A percentile compares a stretch with the other conserved stretches of the same genome.
These are phyloP conservation scores for Neogale vison DNA, from an alignment of 2,113 vertebrate genomes.

Conservation along the genomic window DNA sequence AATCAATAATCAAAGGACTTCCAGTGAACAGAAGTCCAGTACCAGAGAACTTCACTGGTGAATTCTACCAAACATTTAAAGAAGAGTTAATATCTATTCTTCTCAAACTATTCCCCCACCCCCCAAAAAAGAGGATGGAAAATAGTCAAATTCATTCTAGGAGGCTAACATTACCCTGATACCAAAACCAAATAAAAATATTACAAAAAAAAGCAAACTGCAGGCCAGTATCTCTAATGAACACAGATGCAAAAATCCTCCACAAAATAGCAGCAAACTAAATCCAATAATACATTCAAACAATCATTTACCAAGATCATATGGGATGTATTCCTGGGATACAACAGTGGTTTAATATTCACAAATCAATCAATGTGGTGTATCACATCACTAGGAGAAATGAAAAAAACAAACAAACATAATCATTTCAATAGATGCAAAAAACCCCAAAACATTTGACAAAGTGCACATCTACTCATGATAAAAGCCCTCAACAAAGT, in stretches of 20 bases:
- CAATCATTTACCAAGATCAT: not conserved
- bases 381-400: not conserved
- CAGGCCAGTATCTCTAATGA: not conserved
- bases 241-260: not conserved
- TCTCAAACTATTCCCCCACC: not conserved
- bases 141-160: not conserved
- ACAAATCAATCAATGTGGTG: not conserved
- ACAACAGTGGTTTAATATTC: not conserved
- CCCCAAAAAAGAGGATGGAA: not conserved
- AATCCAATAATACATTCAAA: not conserved
- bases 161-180: not conserved
- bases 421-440: not conserved
- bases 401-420: not conserved
- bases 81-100: not conserved
- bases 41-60: not conserved
- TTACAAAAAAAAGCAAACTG: not conserved
- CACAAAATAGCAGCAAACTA: not conserved
- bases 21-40: not conserved
- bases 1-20: not conserved
- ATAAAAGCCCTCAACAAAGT: not conserved
- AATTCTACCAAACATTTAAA: not conserved
- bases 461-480: not conserved
- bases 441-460: not conserved
- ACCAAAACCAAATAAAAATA: not conserved
- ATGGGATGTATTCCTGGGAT: not conserved